These are phyloP conservation scores for Orthonevra nobilis DNA, from an alignment of 2,888 invertebrate genomes.

Conservation along the genomic window DNA sequence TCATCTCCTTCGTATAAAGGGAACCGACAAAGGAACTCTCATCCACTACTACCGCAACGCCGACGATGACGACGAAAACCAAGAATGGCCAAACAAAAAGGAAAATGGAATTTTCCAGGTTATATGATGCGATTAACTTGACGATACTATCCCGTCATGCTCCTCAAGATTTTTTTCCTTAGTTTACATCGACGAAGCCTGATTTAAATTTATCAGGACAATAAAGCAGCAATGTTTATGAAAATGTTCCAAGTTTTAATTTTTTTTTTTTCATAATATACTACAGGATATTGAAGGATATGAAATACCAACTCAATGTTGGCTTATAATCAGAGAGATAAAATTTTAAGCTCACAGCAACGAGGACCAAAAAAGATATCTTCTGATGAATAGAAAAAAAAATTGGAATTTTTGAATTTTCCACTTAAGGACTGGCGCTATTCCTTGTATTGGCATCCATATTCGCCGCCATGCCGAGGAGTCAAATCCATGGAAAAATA, in stretches of 20 bases:
- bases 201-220: slow-evolving; percentile 72
- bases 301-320: slow-evolving; percentile 8
- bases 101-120: slow-evolving; percentile 46
- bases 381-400: slow-evolving; percentile 22
- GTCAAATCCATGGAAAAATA: background rate
- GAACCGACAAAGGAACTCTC: slow-evolving; percentile 64
- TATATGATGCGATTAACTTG: slow-evolving; percentile 64
- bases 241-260: slow-evolving; percentile 59
- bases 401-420: slow-evolving; percentile 49
- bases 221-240: slow-evolving; percentile 73
- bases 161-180: slow-evolving; percentile 13
- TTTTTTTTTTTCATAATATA: background rate
- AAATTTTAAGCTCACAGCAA: background rate
- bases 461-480: background rate
- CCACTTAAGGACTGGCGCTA: slow-evolving; percentile 27
- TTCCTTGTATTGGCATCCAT: slow-evolving; percentile 1
- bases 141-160: slow-evolving; percentile 12
- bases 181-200: slow-evolving; percentile 51
- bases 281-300: too few relatives aligned
- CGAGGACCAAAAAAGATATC: slow-evolving; percentile 15
- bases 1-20: slow-evolving; percentile 43
- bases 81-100: background rate
- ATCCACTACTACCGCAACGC: slow-evolving; percentile 37
- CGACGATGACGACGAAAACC: slow-evolving; percentile 3
- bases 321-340: background rate